phyloP scores from a whole-genome alignment of 2,888 invertebrate species.

The Amphipyra berbera region DNA sequence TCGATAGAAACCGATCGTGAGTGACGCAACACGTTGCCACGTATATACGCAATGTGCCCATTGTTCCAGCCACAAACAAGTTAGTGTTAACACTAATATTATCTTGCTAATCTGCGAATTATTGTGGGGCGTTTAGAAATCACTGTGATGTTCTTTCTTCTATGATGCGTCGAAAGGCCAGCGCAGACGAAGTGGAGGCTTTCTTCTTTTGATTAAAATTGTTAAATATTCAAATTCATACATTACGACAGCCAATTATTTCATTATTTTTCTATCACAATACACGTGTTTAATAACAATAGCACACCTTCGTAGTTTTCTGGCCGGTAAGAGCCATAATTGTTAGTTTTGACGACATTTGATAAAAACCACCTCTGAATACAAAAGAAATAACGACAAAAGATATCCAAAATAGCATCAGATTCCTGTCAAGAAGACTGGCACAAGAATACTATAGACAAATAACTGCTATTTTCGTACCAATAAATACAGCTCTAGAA shows the following conservation, averaged over 20 bases:
- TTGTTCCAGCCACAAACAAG: slow-evolving; percentile 65
- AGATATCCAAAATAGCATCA: neutral
- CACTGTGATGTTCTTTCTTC: neutral
- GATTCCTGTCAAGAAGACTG: neutral
- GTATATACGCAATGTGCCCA: slow-evolving; percentile 67
- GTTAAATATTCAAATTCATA: neutral
- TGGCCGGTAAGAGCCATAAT: too few species aligned
- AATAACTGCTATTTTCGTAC: slow-evolving; percentile 15
- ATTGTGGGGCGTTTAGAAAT: slow-evolving; percentile 24
- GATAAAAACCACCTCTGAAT: neutral
- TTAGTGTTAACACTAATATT: slow-evolving; percentile 54
- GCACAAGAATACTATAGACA: slow-evolving; percentile 9
- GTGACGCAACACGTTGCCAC: slow-evolving; percentile 77
- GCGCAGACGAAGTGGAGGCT: too few species aligned
- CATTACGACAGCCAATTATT: neutral
- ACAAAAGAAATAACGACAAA: neutral
- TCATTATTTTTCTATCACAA: too few species aligned
- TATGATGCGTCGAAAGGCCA: neutral
- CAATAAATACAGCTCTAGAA: slow-evolving; percentile 19
- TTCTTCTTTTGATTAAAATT: too few species aligned
- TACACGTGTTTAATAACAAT: too few species aligned
- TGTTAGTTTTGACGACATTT: neutral
- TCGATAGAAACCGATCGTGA: slow-evolving; percentile 71
- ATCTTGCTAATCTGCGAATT: slow-evolving; percentile 44
- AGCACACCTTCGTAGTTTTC: too few species aligned